phyloP scores from a whole-genome alignment of 30 jellyfish, hydroid and myxozoan species.

The Nemopilema nomurai region DNA sequence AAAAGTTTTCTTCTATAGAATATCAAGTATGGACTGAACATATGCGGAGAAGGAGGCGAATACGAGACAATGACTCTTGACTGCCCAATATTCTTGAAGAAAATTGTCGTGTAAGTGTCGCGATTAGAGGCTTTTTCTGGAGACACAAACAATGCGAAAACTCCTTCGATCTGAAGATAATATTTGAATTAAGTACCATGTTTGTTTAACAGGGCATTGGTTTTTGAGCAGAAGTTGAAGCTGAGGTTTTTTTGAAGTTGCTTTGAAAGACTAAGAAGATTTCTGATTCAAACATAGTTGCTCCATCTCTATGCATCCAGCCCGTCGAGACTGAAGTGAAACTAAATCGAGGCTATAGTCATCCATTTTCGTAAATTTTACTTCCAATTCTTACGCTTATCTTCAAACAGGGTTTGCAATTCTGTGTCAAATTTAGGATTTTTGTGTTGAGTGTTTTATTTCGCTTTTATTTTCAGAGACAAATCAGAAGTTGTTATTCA shows the following conservation, averaged over 20 bases:
- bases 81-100: conserved; percentile 88
- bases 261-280: too few relatives aligned
- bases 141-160: background rate
- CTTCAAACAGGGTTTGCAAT: too few relatives aligned
- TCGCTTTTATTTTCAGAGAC: conserved; percentile 48
- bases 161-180: background rate
- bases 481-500: conserved; percentile 67
- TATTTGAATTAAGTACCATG: too few relatives aligned
- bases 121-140: background rate
- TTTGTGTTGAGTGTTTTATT: background rate
- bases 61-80: conserved; percentile 94
- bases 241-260: too few relatives aligned
- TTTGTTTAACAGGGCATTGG: background rate
- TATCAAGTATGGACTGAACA: conserved; percentile 62
- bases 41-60: conserved; percentile 99
- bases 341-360: too few relatives aligned
- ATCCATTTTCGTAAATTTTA: too few relatives aligned
- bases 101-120: conserved; percentile 72
- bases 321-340: too few relatives aligned
- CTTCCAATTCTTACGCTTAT: too few relatives aligned
- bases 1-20: conserved; percentile 17
- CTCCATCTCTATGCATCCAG: too few relatives aligned
- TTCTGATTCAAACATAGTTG: too few relatives aligned
- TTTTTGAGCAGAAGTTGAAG: too few relatives aligned
- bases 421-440: too few relatives aligned